Conservation (phyloP, 2,797 vertebrate species). For the Knipowitschia caucasica region DNA sequence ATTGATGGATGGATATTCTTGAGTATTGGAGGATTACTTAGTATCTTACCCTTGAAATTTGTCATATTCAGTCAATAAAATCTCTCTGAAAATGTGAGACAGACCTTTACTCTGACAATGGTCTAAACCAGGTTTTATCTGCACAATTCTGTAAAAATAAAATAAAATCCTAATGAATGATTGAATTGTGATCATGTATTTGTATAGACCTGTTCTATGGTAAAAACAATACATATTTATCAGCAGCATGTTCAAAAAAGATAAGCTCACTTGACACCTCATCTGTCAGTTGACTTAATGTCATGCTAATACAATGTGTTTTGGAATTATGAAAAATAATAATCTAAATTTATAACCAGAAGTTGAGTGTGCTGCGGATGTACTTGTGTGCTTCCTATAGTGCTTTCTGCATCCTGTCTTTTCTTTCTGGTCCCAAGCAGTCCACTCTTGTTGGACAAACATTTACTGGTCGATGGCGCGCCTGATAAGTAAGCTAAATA, state of each 20-base stretch:
- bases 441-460: conserved; percentile 36
- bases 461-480: conserved; percentile 24
- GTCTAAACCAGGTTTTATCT: no score
- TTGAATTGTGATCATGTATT: no score
- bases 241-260: conserved; percentile 3
- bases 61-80: no score
- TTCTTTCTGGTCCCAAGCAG: conserved; percentile 24
- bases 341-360: conserved; percentile 26
- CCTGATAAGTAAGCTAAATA: conserved; percentile 35
- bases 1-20: no score
- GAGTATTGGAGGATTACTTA: no score
- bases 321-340: conserved; percentile 8
- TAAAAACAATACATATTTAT: neutral
- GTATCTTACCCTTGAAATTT: no score
- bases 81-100: no score
- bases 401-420: conserved; percentile 48
- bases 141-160: no score
- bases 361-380: conserved; percentile 19
- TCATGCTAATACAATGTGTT: neutral
- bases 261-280: conserved; percentile 1
- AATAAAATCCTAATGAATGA: no score
- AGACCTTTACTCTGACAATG: no score
- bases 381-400: conserved; percentile 34
- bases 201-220: neutral
- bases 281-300: neutral